Evolutionary conservation across 2,113 vertebrate genomes (phyloP).

Genomic region (Abramis brama): DNA sequence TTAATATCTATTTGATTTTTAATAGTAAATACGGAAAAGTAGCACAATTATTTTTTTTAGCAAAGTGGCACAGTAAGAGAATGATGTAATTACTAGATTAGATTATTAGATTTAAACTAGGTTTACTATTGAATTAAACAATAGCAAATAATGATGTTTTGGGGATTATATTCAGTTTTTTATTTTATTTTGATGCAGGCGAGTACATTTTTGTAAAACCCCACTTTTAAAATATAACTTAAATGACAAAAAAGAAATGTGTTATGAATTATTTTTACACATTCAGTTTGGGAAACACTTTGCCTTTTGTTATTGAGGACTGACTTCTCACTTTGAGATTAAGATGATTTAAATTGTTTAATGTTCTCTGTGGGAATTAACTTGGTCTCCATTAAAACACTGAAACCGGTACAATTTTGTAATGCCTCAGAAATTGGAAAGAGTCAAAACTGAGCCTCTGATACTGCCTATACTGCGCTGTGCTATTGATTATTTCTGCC

Average conservation of each 20-base stretch:
- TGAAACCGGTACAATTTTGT: constrained; percentile 16
- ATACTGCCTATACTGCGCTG: constrained; percentile 11
- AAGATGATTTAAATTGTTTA: constrained; percentile 16
- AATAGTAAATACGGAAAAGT: background rate
- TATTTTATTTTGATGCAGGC: background rate
- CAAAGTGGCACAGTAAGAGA: background rate
- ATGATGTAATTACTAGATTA: background rate
- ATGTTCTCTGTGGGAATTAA: constrained; percentile 9
- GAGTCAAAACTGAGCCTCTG: constrained; percentile 14
- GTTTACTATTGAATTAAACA: background rate
- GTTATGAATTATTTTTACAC: background rate
- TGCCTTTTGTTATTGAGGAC: background rate
- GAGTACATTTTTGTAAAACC: background rate
- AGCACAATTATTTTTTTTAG: background rate
- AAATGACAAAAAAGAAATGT: background rate
- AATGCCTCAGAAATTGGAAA: background rate
- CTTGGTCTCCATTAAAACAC: constrained; percentile 30
- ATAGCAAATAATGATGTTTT: background rate
- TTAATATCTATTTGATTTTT: no score
- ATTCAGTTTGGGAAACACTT: background rate
- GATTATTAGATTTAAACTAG: background rate
- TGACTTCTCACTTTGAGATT: background rate
- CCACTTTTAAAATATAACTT: background rate
- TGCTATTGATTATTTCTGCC: constrained; percentile 44
- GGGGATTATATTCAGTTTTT: background rate